A percentile compares a stretch with the other conserved stretches of the same genome.
These are phyloP conservation scores for Camponotus floridanus DNA, from an alignment of 1,140 invertebrate species.

Conservation along the genomic window DNA sequence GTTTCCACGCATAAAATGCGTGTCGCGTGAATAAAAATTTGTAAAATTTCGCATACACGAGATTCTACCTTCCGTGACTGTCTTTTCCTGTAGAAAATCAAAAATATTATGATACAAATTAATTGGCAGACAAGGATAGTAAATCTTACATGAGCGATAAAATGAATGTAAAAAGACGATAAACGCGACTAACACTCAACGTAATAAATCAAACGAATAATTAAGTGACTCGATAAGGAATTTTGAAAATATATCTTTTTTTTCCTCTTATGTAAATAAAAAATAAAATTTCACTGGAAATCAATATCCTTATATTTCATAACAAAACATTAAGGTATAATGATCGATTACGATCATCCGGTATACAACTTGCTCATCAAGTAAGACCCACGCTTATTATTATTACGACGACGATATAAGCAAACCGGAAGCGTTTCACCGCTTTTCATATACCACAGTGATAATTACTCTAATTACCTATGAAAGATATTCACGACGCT, in stretches of 20 bases:
- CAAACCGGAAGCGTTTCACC: slow-evolving; percentile 84
- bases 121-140: not conserved
- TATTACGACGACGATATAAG: slow-evolving; percentile 54
- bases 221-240: not conserved
- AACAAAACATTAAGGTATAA: not conserved
- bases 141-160: not conserved
- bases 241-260: not conserved
- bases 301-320: not conserved
- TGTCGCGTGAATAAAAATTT: not conserved
- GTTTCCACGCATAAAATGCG: not conserved
- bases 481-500: slow-evolving; percentile 77
- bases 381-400: slow-evolving; percentile 25
- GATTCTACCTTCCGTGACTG: not conserved
- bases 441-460: slow-evolving; percentile 83
- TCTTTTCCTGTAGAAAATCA: too few species aligned
- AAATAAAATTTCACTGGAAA: not conserved
- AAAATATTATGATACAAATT: not conserved
- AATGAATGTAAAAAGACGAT: not conserved
- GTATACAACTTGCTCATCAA: slow-evolving; percentile 24
- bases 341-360: not conserved
- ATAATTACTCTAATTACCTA: slow-evolving; percentile 81
- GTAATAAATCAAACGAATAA: not conserved
- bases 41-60: not conserved
- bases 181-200: not conserved
- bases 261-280: not conserved